Conservation (phyloP, 2,113 vertebrate species). For the Polypterus bichir region DNA sequence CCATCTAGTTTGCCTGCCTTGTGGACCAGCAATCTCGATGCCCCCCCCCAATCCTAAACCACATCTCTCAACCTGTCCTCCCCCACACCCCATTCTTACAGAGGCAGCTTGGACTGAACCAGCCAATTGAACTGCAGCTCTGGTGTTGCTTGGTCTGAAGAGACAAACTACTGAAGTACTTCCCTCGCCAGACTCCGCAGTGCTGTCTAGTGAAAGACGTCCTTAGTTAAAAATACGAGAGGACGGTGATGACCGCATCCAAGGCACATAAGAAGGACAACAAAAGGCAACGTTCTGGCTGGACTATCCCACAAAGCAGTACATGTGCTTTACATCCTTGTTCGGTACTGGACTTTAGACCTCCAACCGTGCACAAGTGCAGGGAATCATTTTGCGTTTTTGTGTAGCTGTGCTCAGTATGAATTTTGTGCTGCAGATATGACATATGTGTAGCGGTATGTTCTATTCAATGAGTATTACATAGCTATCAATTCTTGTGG, state of each 20-base stretch:
- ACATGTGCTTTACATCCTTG: no score
- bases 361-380: conserved; percentile 30
- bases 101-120: conserved; percentile 54
- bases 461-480: conserved; percentile 34
- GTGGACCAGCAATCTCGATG: conserved; percentile 9
- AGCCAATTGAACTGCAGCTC: conserved; percentile 42
- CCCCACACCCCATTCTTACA: conserved; percentile 27
- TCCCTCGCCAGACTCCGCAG: conserved; percentile 48
- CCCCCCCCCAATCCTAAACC: background rate
- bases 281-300: no score
- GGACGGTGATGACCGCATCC: conserved; percentile 12
- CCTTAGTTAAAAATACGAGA: conserved; percentile 51
- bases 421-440: conserved; percentile 38
- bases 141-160: conserved; percentile 16
- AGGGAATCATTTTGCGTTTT: conserved; percentile 46
- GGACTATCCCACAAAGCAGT: no score
- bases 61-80: background rate
- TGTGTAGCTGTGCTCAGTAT: conserved; percentile 38
- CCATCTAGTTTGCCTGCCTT: conserved; percentile 59
- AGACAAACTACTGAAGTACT: conserved; percentile 52
- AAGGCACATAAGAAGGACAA: no score
- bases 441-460: conserved; percentile 27
- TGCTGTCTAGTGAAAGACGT: conserved; percentile 50
- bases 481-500: conserved; percentile 35
- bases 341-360: conserved; percentile 12